Conservation (phyloP, 2,797 vertebrate species). For the Phalloptychus januarius region DNA sequence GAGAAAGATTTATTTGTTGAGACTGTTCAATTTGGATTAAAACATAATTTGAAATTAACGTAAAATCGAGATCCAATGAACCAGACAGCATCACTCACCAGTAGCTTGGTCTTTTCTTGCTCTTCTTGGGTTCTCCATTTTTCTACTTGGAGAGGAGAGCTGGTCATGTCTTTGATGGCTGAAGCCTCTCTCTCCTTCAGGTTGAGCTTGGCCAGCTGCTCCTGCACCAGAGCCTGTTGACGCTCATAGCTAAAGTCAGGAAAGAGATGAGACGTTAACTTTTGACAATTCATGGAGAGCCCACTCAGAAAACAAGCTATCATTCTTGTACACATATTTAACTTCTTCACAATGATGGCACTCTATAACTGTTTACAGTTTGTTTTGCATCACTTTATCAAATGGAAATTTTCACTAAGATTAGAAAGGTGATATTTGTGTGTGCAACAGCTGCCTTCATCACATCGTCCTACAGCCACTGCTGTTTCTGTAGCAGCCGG, state of each 20-base stretch:
- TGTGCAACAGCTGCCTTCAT: not conserved
- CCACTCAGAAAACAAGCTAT: not conserved
- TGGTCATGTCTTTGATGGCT: constrained; percentile 40
- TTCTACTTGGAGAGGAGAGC: constrained; percentile 50
- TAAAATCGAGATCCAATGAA: not conserved
- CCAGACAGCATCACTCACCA: constrained; percentile 74
- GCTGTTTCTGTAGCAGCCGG: not conserved
- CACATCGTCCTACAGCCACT: not conserved
- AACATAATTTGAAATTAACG: not conserved
- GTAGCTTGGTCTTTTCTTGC: constrained; percentile 73
- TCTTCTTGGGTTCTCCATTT: constrained; percentile 70
- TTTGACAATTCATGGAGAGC: not conserved
- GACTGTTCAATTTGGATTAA: not conserved
- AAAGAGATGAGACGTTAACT: constrained; percentile 15
- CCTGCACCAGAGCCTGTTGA: constrained; percentile 86
- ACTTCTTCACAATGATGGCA: not conserved
- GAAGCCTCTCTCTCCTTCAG: constrained; percentile 80
- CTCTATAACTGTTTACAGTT: not conserved
- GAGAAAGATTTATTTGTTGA: constrained; percentile 12
- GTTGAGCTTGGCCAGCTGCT: constrained; percentile 82
- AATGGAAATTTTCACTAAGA: not conserved
- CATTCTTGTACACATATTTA: constrained; percentile 2
- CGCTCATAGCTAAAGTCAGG: constrained; percentile 82
- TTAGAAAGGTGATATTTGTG: not conserved
- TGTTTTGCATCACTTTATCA: not conserved